Evolutionary conservation across 2,888 invertebrate species (phyloP).

Genomic region (Drosophila siamana): DNA sequence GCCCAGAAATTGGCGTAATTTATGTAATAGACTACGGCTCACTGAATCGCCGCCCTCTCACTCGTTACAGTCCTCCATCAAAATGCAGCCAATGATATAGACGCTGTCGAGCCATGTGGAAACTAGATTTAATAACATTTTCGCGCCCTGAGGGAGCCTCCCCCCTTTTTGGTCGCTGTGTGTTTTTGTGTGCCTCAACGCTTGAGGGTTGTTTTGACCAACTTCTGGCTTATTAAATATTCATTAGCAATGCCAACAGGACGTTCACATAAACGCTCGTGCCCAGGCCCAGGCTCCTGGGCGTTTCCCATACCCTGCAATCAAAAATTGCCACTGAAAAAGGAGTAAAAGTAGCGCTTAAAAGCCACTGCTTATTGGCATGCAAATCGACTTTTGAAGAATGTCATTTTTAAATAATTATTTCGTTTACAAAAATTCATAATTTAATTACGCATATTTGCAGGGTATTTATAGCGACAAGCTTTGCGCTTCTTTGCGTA

Average conservation of each 20-base stretch:
- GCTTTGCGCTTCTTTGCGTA: not conserved
- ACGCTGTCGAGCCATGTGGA: conserved; percentile 74
- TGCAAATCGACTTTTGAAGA: not conserved
- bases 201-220: conserved; percentile 52
- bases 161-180: not conserved
- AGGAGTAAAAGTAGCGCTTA: too few species aligned
- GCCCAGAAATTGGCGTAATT: conserved; percentile 72
- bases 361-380: too few species aligned
- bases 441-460: not conserved
- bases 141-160: conserved; percentile 32
- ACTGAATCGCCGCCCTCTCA: conserved; percentile 41
- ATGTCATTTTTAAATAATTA: not conserved
- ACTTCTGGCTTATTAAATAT: conserved; percentile 80
- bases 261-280: conserved; percentile 20
- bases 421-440: not conserved
- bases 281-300: not conserved
- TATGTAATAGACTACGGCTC: conserved; percentile 77
- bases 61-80: not conserved
- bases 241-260: conserved; percentile 75
- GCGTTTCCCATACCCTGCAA: conserved; percentile 38
- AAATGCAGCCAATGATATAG: conserved; percentile 61
- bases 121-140: conserved; percentile 83
- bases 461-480: conserved; percentile 3
- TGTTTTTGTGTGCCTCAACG: not conserved
- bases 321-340: not conserved